Base-by-base conservation (phyloP, 1,140 invertebrate genomes). In the Brachionus paranguensis region DNA sequence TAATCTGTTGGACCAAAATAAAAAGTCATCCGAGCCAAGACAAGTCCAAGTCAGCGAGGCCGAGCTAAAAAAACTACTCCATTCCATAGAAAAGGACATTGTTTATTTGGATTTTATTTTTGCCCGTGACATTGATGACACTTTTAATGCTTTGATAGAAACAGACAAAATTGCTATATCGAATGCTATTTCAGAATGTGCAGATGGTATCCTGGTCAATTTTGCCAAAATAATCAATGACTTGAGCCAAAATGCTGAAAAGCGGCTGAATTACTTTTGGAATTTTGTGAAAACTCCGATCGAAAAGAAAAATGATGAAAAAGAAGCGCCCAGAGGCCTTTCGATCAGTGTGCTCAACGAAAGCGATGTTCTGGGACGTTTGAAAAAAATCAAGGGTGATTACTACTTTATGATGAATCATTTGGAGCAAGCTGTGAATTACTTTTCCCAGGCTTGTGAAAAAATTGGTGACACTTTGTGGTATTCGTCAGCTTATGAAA, bases 21-120 rank as follows among this genome's bases (percentile, higher is more conserved):
- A 5, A 37, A 37, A 37, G 33, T 37, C 6, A 6, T 7, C 33
- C 5, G 33, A 37, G 33, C 33, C 33, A 37, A 37, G 7, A 37
- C 27, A 29, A 17, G 27, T 12, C 2, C 41, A 41, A 37, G 14
- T 64, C 12, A 55, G 64, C 11, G 53, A 64, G 64, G 60, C 17
- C 43, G 78, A 81, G 24, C 24, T 81, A 20, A 68, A 81, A 20
- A 45, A 17, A 11, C 14, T 45, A 29, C 12, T 81, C 6, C 60
- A 33, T 27, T 12, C 33, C 2, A 64, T 64, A 12, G 53, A 60
- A 60, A 81, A 60, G 3, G 64, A 68, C 0, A 14, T 81, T 27
- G 29, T 81, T 14, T 64, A 81, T 81, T 37, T 81, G 20, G 78
- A 81, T 17, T 81, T 81, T 81, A 64, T 81, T 27, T 81, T 68